Conservation (phyloP, 2,888 invertebrate species). For the Hydroisotoma schaefferi region DNA sequence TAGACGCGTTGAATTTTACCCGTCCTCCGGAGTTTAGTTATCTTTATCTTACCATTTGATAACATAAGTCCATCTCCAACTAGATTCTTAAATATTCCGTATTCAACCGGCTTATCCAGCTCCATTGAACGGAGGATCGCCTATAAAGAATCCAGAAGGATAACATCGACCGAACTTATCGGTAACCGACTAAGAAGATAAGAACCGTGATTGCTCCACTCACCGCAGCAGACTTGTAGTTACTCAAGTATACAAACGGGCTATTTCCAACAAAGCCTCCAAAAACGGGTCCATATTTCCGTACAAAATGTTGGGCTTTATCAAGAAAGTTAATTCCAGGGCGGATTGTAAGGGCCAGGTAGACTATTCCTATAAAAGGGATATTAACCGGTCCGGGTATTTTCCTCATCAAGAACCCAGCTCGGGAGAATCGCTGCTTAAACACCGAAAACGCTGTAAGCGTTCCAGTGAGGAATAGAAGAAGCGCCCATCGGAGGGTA, state of each 20-base stretch:
- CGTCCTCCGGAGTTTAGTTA: too few species aligned
- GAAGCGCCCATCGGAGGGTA: too few species aligned
- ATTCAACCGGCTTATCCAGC: background rate
- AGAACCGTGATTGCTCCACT: background rate
- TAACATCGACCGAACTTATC: too few species aligned
- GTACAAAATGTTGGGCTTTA: background rate
- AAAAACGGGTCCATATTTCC: background rate
- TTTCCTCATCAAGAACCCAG: background rate
- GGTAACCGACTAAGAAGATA: background rate
- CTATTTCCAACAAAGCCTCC: background rate
- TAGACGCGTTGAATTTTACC: too few species aligned
- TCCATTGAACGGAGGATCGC: background rate
- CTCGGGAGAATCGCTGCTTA: background rate
- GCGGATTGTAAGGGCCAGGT: too few species aligned
- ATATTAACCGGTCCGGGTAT: background rate
- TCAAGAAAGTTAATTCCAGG: background rate
- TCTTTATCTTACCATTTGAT: background rate
- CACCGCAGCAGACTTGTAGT: background rate
- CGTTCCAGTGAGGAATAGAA: too few species aligned
- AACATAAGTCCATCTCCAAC: background rate
- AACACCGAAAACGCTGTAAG: too few species aligned
- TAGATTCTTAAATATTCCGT: background rate
- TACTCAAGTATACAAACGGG: background rate
- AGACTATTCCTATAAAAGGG: background rate
- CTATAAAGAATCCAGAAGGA: background rate